Evolutionary conservation across 2,888 invertebrate genomes (phyloP), one percentile per base, ranked within the genome.

Genomic region (Hypena proboscidalis): DNA sequence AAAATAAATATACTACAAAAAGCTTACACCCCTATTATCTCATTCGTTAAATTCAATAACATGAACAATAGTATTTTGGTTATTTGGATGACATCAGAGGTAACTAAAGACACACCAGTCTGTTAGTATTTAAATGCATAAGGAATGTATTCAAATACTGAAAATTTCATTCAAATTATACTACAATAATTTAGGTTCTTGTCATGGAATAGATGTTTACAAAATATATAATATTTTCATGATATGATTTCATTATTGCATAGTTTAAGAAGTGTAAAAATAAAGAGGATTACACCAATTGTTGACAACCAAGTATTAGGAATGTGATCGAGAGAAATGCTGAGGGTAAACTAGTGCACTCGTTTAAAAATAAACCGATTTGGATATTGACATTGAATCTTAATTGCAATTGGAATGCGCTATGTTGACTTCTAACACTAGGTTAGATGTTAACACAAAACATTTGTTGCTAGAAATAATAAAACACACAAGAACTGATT

Each of bases 1-100:
- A 84, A 82, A 78, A 80, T 83, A 85, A 83, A 84, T 83, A 83
- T 76, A 68, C 70, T 74, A 80, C 74, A 75, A 77, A 74, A 72
- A 73, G 61, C 67, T 67, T 68, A 72, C 39, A 54, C 43, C 58
- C 51, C 67, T 58, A 62, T 37, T 52, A 51, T 59, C 49, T 58
- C 37, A 58, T 60, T 64, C 51, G 59, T 59, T 61, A 67, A 54
- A 59, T 56, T 54, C 58, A 55, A 49, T 58, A 63, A 46, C 42
- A 49, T 35, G 41, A 52, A 36, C 19, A 54, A 49, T 47, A 34
- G 29, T 42, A 58, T 62, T 55, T 65, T 64, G 37, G 29, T 42
- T 61, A 65, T 55, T 65, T 64, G 52, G 56, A 47, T 60, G 60
- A 60, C 34, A 38, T 48, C 20, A 40, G 43, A 60, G 67, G 64